Conservation (phyloP, 2,888 invertebrate species). For the Ormyrus labotus region DNA sequence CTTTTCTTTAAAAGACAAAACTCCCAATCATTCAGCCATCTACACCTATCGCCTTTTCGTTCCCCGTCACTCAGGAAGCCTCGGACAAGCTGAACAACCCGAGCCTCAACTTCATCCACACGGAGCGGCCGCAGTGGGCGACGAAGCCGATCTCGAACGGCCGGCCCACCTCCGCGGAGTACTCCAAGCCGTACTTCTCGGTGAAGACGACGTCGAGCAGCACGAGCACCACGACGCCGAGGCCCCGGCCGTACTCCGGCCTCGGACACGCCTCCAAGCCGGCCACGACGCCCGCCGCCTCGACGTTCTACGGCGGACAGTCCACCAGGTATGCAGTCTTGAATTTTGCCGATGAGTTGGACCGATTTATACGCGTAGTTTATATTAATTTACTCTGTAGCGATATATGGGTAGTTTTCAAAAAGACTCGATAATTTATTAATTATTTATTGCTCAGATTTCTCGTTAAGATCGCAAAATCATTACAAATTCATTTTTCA, state of each 20-base stretch:
- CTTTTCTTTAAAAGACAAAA: neutral
- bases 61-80: slow-evolving; percentile 57
- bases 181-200: slow-evolving; percentile 69
- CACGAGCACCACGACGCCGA: slow-evolving; percentile 59
- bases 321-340: slow-evolving; percentile 67
- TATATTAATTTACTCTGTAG: no score
- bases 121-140: slow-evolving; percentile 70
- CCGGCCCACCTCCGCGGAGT: slow-evolving; percentile 63
- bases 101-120: slow-evolving; percentile 67
- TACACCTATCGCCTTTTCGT: no score
- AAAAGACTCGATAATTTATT: no score
- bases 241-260: slow-evolving; percentile 60
- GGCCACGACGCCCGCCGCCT: slow-evolving; percentile 62
- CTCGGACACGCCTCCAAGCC: slow-evolving; percentile 49
- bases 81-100: slow-evolving; percentile 63
- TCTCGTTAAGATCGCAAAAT: no score
- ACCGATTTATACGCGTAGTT: no score
- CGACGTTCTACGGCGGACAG: slow-evolving; percentile 62
- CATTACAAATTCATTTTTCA: no score
- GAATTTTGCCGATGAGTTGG: neutral
- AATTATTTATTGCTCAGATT: no score
- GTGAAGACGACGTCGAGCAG: slow-evolving; percentile 62
- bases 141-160: slow-evolving; percentile 66
- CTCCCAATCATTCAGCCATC: neutral
- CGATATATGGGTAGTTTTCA: no score